These are phyloP conservation scores for Echinarachnius parma DNA, from an alignment of 53 echinoderm and acorn worm species.

Conservation along the genomic window DNA sequence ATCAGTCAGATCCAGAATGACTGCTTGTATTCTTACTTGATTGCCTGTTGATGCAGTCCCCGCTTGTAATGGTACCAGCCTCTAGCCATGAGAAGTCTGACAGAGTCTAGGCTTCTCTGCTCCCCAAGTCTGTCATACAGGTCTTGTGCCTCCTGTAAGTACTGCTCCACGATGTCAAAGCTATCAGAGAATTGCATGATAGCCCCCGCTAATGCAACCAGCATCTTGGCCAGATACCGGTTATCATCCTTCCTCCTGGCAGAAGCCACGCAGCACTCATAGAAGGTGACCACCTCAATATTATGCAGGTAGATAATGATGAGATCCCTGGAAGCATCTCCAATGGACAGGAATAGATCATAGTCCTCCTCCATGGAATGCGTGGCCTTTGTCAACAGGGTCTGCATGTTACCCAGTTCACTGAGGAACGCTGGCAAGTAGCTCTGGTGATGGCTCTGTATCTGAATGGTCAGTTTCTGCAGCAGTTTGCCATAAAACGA, in stretches of 20 bases:
- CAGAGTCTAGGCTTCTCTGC: no score
- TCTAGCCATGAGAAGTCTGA: no score
- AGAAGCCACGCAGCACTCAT: constrained; percentile 21
- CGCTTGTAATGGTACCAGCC: no score
- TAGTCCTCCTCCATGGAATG: constrained; percentile 8
- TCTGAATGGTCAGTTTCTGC: background rate
- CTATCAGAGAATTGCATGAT: no score
- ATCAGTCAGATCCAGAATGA: no score
- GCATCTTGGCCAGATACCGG: constrained; percentile 17
- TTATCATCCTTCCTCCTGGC: constrained; percentile 11
- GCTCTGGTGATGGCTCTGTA: background rate
- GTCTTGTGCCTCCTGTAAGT: no score
- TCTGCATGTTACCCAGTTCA: constrained; percentile 17
- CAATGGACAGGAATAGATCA: constrained; percentile 17
- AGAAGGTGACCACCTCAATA: constrained; percentile 13
- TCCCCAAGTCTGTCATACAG: no score
- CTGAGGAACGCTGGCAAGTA: constrained; percentile 10
- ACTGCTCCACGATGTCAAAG: no score
- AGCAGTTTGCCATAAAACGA: constrained; percentile 18
- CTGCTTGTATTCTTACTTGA: no score
- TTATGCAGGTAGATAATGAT: constrained; percentile 9
- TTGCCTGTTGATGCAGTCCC: no score
- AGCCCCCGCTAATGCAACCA: constrained; percentile 12
- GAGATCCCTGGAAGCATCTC: constrained; percentile 9
- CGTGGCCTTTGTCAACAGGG: constrained; percentile 19